phyloP scores from a whole-genome alignment of 2,888 invertebrate species.

The Neoscelio sp. region DNA sequence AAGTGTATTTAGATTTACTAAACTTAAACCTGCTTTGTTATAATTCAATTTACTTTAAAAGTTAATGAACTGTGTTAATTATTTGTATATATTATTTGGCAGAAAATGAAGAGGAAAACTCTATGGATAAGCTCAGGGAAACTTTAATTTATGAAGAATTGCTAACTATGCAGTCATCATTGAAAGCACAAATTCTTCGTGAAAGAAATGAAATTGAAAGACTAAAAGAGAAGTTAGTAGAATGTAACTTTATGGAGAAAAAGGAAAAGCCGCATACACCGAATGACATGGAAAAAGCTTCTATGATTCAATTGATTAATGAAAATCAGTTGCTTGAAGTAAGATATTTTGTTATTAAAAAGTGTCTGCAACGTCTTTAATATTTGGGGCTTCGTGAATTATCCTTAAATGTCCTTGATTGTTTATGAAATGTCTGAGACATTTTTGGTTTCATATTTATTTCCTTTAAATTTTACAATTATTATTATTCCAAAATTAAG shows the following conservation, averaged over 20 bases:
- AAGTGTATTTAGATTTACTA: no score
- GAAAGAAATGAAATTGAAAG: slow-evolving; percentile 90
- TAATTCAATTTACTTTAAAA: no score
- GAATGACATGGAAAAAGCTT: slow-evolving; percentile 84
- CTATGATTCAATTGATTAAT: slow-evolving; percentile 84
- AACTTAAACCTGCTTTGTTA: no score
- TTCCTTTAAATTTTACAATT: no score
- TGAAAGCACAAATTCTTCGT: slow-evolving; percentile 88
- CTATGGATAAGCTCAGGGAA: slow-evolving; percentile 78
- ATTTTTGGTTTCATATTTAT: no score
- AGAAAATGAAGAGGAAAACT: slow-evolving; percentile 72
- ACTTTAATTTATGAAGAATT: slow-evolving; percentile 83
- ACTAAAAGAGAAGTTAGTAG: slow-evolving; percentile 81
- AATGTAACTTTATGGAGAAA: slow-evolving; percentile 73
- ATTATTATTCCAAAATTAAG: no score
- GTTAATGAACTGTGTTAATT: slow-evolving; percentile 3
- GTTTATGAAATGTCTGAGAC: no score
- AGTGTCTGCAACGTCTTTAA: no score
- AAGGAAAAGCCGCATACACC: slow-evolving; percentile 80
- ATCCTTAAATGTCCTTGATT: no score
- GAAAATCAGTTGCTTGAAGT: slow-evolving; percentile 88
- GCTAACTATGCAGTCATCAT: slow-evolving; percentile 87
- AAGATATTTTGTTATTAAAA: no score
- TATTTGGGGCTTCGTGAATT: no score
- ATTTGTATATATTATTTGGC: slow-evolving; percentile 12